A percentile compares a stretch with the other conserved stretches of the same genome.
phyloP scores from a whole-genome alignment of 2,113 vertebrate genomes.

The Eulacestoma nigropectus region DNA sequence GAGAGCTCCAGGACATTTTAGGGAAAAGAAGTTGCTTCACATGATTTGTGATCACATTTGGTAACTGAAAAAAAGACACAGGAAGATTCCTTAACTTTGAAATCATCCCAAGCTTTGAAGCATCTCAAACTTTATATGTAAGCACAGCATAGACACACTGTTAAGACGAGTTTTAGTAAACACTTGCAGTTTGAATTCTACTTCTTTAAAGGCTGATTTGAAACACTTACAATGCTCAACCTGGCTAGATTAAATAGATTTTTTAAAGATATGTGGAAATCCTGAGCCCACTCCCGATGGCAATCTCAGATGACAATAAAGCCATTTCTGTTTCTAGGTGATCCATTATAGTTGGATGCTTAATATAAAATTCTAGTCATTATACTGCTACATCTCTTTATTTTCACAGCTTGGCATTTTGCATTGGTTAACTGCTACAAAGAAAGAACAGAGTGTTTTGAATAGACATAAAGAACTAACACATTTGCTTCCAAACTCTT shows the following conservation, averaged over 20 bases:
- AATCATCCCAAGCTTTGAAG: not conserved
- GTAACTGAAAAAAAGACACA: not conserved
- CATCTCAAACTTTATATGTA: not conserved
- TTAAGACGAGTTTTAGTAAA: not conserved
- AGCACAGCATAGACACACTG: accelerated
- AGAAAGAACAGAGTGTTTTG: not conserved
- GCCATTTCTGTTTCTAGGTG: not conserved
- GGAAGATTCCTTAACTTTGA: not conserved
- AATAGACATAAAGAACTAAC: not conserved
- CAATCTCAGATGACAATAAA: not conserved
- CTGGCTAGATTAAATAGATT: not conserved
- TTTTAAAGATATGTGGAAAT: not conserved
- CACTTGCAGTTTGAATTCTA: not conserved
- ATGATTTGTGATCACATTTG: not conserved
- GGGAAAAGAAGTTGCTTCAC: not conserved
- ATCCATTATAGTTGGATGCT: not conserved
- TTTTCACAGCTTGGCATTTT: not conserved
- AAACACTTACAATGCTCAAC: not conserved
- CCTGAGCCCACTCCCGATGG: not conserved
- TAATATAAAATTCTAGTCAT: not conserved
- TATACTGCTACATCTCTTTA: not conserved
- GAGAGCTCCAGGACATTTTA: not conserved
- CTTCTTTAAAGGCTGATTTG: not conserved
- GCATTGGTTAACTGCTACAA: not conserved
- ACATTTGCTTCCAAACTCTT: not conserved